phyloP scores from a whole-genome alignment of 64 coral and sea anemone species.

The Pocillopora damicornis region DNA sequence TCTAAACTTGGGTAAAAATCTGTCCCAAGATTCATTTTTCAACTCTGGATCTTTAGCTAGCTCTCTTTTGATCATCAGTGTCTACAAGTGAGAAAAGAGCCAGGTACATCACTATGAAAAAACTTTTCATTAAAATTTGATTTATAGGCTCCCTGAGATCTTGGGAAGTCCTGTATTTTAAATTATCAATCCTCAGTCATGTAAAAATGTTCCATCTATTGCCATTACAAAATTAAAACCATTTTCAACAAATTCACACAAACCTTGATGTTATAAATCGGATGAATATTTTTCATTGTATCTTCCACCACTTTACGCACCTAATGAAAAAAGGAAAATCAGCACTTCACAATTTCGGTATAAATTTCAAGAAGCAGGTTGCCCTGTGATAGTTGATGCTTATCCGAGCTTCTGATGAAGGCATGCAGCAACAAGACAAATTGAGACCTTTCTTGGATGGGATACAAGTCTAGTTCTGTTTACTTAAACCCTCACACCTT shows the following conservation, averaged over 20 bases:
- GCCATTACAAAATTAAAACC: neutral
- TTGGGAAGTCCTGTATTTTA: neutral
- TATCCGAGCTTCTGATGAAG: neutral
- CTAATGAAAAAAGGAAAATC: constrained; percentile 11
- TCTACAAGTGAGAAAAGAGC: constrained; percentile 31
- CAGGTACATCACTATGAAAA: neutral
- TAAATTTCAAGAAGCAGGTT: too few species aligned
- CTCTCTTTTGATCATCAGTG: constrained; percentile 94
- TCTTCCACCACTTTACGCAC: constrained; percentile 93
- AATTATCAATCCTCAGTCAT: too few species aligned
- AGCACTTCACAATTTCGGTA: too few species aligned
- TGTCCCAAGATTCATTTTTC: constrained; percentile 95
- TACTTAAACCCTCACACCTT: too few species aligned
- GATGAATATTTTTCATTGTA: constrained; percentile 95
- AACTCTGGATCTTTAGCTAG: constrained; percentile 89
- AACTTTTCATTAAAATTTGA: neutral
- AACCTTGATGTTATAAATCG: constrained; percentile 99
- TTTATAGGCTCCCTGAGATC: neutral
- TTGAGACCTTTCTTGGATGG: too few species aligned
- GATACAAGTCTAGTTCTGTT: too few species aligned
- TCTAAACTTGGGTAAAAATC: constrained; percentile 96
- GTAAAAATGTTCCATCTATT: neutral
- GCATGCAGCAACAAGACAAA: neutral
- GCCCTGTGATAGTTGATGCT: too few species aligned
- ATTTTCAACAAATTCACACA: neutral